Percentiles rank a stretch among this genome's conserved stretches.
Evolutionary conservation across 2,888 invertebrate genomes (phyloP).

Genomic region (Stictocephala bisonia): DNA sequence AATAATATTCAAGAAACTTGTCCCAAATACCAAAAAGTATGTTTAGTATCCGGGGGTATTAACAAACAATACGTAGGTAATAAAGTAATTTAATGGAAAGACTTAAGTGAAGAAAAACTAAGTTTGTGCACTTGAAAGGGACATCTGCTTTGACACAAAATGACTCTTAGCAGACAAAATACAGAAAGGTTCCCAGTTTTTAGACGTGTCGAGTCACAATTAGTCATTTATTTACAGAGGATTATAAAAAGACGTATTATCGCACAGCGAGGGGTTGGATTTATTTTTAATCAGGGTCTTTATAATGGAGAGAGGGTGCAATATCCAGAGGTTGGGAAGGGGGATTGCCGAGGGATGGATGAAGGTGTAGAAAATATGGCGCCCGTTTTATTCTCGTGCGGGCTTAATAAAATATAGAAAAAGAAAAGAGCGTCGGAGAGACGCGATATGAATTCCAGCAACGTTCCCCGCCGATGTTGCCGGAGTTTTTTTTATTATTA

Average conservation of each 20-base stretch:
- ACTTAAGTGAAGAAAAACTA: too few relatives aligned
- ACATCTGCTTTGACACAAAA: conserved; percentile 27
- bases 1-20: too few relatives aligned
- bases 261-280: conserved; percentile 35
- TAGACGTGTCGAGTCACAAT: conserved; percentile 28
- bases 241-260: conserved; percentile 39
- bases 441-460: conserved; percentile 15
- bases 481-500: conserved; percentile 40
- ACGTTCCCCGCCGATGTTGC: conserved; percentile 18
- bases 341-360: conserved; percentile 37
- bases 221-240: conserved; percentile 40
- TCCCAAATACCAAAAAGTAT: too few relatives aligned
- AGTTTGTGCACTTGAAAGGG: too few relatives aligned
- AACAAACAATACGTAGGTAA: too few relatives aligned
- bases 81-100: too few relatives aligned
- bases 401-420: conserved; percentile 48
- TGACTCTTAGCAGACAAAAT: neutral
- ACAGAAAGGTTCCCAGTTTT: neutral
- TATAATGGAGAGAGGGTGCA: conserved; percentile 30
- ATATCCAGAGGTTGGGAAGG: neutral
- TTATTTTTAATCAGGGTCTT: conserved; percentile 46
- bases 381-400: conserved; percentile 42
- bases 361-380: conserved; percentile 47
- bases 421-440: conserved; percentile 20
- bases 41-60: too few relatives aligned